These are phyloP conservation scores for Cichladusa arquata DNA, from an alignment of 2,113 vertebrate species.

Conservation along the genomic window DNA sequence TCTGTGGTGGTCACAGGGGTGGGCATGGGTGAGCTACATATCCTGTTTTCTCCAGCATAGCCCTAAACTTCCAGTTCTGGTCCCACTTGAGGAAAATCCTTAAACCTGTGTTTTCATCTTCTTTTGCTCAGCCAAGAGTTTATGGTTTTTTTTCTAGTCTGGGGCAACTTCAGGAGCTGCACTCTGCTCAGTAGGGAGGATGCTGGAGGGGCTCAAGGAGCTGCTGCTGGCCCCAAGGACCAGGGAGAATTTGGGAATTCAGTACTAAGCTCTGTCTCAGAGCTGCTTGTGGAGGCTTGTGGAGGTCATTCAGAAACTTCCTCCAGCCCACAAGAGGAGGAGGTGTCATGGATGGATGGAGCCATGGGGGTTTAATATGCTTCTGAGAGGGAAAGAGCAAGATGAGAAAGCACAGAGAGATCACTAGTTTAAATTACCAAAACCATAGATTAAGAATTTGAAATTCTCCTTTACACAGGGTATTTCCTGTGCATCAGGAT, in stretches of 20 bases:
- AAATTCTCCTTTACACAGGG: neutral
- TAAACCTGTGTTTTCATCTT: neutral
- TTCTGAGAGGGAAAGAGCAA: neutral
- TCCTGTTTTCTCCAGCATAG: neutral
- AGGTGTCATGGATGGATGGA: neutral
- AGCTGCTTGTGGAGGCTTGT: neutral
- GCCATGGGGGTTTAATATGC: rapidly evolving
- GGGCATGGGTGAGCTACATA: neutral
- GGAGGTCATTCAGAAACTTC: neutral
- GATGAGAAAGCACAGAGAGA: neutral
- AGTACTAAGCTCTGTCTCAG: neutral
- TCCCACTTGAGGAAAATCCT: neutral
- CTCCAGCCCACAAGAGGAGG: neutral
- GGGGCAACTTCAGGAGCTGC: neutral
- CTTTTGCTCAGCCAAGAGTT: neutral
- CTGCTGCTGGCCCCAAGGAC: rapidly evolving
- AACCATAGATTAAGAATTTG: neutral
- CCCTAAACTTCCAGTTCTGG: neutral
- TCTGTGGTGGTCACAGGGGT: rapidly evolving
- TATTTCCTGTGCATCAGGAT: neutral
- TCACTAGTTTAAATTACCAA: neutral
- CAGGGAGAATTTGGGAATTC: neutral
- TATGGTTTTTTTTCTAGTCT: neutral
- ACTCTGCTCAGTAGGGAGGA: neutral
- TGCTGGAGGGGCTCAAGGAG: neutral